Evolutionary conservation across 2,113 vertebrate genomes (phyloP).

Genomic region (Narcine bancroftii): DNA sequence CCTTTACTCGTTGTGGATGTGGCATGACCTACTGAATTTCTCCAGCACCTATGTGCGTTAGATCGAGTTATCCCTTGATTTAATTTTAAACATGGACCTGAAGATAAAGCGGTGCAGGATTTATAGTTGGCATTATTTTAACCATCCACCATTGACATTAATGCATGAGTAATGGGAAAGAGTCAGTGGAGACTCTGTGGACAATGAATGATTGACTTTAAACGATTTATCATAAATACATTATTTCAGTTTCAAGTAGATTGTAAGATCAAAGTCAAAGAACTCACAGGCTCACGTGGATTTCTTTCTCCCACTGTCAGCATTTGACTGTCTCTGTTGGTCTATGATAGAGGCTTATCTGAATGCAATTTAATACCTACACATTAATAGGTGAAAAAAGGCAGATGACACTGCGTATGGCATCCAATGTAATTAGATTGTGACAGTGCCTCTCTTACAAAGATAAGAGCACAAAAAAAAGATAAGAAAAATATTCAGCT

Average conservation of each 20-base stretch:
- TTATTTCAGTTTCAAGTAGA: not conserved
- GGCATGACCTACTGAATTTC: too few species aligned
- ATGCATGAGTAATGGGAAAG: not conserved
- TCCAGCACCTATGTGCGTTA: not conserved
- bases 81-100: not conserved
- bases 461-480: conserved; percentile 1
- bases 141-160: not conserved
- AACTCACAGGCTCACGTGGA: not conserved
- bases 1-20: too few species aligned
- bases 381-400: not conserved
- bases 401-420: not conserved
- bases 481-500: not conserved
- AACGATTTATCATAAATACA: not conserved
- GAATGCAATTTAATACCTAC: not conserved
- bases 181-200: not conserved
- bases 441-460: not conserved
- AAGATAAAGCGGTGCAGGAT: not conserved
- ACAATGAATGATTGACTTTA: not conserved
- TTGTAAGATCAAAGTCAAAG: not conserved
- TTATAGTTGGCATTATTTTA: not conserved
- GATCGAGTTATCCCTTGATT: not conserved
- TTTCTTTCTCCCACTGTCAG: not conserved
- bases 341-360: not conserved
- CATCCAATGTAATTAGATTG: not conserved
- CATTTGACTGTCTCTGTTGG: not conserved